Base-by-base conservation (phyloP, 1,140 invertebrate genomes). In the Battus philenor region DNA sequence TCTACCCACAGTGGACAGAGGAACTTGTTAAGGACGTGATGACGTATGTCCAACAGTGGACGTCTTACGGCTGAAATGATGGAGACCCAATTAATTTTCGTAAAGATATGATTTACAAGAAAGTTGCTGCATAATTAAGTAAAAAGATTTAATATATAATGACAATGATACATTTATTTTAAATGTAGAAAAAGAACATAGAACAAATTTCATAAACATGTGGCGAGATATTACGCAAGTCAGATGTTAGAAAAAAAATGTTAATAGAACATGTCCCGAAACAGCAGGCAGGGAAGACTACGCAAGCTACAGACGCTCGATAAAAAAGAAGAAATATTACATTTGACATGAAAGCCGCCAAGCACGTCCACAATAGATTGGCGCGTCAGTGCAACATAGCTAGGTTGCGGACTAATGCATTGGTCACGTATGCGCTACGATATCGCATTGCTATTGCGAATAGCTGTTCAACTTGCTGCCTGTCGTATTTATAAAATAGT, bases 401-500 rank as follows among this genome's bases (percentile, higher is more conserved):
- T 13, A 26, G 2, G 18, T 2, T 20, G 18, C 18, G 17, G 13
- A 22, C 32, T 44, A 50, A 36, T 20, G 27, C 32, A 44, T 48
- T 26, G 30, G 39, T 44, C 39, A 54, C 45, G 50, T 54, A 29
- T 15, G 17, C 16, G 17, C 16, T 10, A 18, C 33, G 38, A 38
- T 36, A 18, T 41, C 33, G 29, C 31, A 18, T 9, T 27, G 24
- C 39, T 27, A 22, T 44, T 54, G 31, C 50, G 30, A 52, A 52
- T 44, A 12, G 18, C 32, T 38, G 13, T 15, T 33, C 10, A 48
- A 48, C 43, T 43, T 38, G 26, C n/a, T 9, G 16, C 8, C 17
- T 32, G 32, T 24, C 15, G 26, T 39, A 32, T 54, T 44, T 32
- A 48, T 44, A 54, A 48, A 54, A 53, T 27, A 53, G 47, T 20